phyloP scores from a whole-genome alignment of 1,140 invertebrate species.

The Calosoma granatense region DNA sequence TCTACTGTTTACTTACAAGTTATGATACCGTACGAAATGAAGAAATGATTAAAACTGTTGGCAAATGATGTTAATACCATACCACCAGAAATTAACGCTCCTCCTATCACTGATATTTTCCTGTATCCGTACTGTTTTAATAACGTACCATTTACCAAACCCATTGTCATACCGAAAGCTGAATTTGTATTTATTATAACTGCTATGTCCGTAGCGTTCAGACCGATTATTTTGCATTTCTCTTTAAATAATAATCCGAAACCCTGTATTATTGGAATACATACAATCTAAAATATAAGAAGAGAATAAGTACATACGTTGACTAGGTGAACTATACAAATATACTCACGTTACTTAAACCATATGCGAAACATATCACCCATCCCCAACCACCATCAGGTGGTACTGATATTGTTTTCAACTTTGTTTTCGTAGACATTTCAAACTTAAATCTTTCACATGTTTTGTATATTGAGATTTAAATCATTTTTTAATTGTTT shows the following conservation, averaged over 20 bases:
- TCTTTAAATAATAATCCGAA: constrained; percentile 57
- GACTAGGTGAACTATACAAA: background rate
- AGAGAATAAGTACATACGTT: background rate
- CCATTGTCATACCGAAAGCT: constrained; percentile 47
- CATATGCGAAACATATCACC: constrained; percentile 49
- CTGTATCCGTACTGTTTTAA: constrained; percentile 52
- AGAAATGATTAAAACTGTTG: constrained; percentile 44
- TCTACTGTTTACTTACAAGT: constrained; percentile 40
- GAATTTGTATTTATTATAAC: constrained; percentile 55
- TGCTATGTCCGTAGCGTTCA: constrained; percentile 48
- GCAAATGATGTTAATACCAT: constrained; percentile 45
- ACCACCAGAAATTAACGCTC: constrained; percentile 41
- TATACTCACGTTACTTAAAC: constrained; percentile 47
- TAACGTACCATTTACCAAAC: constrained; percentile 52
- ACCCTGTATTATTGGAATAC: constrained; percentile 49
- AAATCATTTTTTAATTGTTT: too few relatives aligned
- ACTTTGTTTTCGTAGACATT: too few relatives aligned
- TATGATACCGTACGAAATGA: constrained; percentile 52
- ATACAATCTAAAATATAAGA: constrained; percentile 42
- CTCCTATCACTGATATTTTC: constrained; percentile 47
- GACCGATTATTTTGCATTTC: constrained; percentile 42
- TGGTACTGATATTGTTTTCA: constrained; percentile 26
- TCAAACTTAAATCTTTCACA: too few relatives aligned
- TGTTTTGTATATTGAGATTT: too few relatives aligned
- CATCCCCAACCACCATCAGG: constrained; percentile 59